Evolutionary conservation across 2,888 invertebrate genomes (phyloP).

Genomic region (Cephus rjabovi): DNA sequence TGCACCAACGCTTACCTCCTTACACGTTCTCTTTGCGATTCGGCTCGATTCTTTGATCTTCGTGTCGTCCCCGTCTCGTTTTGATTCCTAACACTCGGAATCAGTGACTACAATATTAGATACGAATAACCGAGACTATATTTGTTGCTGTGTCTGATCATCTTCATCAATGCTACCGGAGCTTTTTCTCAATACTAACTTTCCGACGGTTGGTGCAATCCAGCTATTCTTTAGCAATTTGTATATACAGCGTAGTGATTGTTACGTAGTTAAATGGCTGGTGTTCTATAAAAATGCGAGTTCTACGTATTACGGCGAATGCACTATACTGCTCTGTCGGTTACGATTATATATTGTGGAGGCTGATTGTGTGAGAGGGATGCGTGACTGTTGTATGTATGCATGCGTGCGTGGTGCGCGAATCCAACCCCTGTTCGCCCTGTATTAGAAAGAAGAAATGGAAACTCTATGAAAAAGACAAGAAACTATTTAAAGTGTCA

Average conservation of each 20-base stretch:
- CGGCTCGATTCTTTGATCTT: not conserved
- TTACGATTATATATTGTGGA: not conserved
- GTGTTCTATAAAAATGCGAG: constrained; percentile 50
- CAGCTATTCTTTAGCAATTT: constrained; percentile 54
- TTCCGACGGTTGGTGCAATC: constrained; percentile 46
- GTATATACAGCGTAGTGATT: constrained; percentile 62
- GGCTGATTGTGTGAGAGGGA: not conserved
- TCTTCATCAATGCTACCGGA: not conserved
- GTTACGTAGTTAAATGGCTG: constrained; percentile 62
- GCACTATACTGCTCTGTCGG: not conserved
- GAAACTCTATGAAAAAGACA: not conserved
- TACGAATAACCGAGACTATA: not conserved
- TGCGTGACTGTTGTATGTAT: not conserved
- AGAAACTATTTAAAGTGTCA: not conserved
- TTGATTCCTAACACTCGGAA: not conserved
- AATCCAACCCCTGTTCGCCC: not conserved
- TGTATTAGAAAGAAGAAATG: not conserved
- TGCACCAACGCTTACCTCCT: constrained; percentile 47
- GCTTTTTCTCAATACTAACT: not conserved
- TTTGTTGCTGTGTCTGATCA: not conserved
- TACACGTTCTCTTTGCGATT: not conserved
- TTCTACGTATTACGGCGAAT: constrained; percentile 41
- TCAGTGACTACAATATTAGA: not conserved
- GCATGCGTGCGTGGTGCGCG: not conserved
- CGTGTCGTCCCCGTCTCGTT: not conserved